Conservation (phyloP, 2,888 invertebrate genomes). For the Sarcophaga variegata region DNA sequence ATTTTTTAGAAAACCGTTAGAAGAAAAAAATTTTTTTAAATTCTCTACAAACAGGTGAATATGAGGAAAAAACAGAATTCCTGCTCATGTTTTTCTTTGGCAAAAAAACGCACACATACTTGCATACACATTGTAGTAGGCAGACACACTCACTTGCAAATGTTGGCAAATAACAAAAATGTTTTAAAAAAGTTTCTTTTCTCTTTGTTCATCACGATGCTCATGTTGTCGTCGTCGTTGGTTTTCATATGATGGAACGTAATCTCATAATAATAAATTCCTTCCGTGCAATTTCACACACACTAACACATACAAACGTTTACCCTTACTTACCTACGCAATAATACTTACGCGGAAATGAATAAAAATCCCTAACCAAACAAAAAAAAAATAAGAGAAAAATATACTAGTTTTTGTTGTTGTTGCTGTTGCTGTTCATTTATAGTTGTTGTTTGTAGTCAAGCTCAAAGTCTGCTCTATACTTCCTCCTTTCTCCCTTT, state of each 20-base stretch:
- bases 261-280: conserved; percentile 73
- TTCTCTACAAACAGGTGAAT: background rate
- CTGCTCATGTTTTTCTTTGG: background rate
- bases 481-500: background rate
- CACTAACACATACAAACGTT: background rate
- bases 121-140: background rate
- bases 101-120: background rate
- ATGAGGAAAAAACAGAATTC: background rate
- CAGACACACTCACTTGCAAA: background rate
- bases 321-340: background rate
- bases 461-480: background rate
- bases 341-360: background rate
- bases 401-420: no score
- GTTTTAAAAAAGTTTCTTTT: background rate
- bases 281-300: conserved; percentile 70
- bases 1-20: background rate
- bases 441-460: conserved; percentile 13
- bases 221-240: conserved; percentile 22
- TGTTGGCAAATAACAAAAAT: background rate
- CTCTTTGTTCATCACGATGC: background rate
- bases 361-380: background rate
- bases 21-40: background rate
- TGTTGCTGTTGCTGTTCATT: conserved; percentile 33
- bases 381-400: conserved; percentile 14
- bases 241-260: conserved; percentile 62